Conservation (phyloP, 2,113 vertebrate genomes). For the Aplodontia rufa region DNA sequence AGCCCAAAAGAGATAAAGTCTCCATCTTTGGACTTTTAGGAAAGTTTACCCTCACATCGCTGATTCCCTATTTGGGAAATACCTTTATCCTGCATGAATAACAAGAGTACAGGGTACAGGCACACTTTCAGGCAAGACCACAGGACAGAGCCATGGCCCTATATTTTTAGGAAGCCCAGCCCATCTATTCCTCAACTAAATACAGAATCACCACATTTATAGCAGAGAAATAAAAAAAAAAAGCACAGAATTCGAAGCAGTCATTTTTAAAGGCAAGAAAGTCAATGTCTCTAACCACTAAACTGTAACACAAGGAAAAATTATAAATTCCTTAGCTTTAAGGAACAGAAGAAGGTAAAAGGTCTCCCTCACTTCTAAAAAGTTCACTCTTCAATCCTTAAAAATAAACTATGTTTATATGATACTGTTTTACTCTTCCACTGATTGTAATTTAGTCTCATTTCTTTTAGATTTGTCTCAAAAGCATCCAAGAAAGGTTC, state of each 20-base stretch:
- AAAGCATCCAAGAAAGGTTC: not conserved
- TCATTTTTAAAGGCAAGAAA: not conserved
- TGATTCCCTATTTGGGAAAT: not conserved
- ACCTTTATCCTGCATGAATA: not conserved
- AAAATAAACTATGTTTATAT: not conserved
- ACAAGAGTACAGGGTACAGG: no score
- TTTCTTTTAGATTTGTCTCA: conserved; percentile 20
- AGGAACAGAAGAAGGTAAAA: not conserved
- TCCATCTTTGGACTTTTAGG: not conserved
- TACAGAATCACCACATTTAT: not conserved
- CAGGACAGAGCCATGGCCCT: not conserved
- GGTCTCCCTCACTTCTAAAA: not conserved
- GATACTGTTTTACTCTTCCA: not conserved
- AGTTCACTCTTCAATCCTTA: not conserved
- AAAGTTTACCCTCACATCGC: not conserved
- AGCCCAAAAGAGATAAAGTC: not conserved
- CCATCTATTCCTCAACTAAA: not conserved
- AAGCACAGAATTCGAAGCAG: not conserved
- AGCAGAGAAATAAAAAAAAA: not conserved
- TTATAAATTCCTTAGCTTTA: not conserved
- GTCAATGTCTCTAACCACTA: not conserved
- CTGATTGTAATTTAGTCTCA: not conserved
- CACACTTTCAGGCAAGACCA: not conserved
- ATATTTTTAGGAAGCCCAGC: not conserved
- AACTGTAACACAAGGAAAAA: not conserved